Conservation (phyloP, 2,888 invertebrate species). For the Hydroisotoma schaefferi region DNA sequence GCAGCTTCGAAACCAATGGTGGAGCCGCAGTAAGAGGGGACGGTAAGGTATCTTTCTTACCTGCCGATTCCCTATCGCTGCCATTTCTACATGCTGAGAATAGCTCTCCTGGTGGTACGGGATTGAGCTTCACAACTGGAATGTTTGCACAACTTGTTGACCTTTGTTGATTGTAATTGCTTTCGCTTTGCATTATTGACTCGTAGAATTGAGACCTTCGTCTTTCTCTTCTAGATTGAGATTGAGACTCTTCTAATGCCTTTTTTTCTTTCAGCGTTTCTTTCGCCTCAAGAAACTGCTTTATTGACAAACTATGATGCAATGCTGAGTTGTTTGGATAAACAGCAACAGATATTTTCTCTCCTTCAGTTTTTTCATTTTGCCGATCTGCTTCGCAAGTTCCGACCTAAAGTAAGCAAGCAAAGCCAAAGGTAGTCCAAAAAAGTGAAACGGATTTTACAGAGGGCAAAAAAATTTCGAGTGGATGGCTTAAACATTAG, state of each 20-base stretch:
- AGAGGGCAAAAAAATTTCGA: background rate
- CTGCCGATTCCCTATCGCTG: constrained; percentile 22
- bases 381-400: too few relatives aligned
- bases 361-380: background rate
- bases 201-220: constrained; percentile 36
- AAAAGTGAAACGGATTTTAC: too few relatives aligned
- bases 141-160: constrained; percentile 31
- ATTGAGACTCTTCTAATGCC: constrained; percentile 24
- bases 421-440: too few relatives aligned
- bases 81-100: constrained; percentile 38
- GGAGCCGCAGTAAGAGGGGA: too few relatives aligned
- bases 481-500: background rate
- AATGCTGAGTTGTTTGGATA: constrained; percentile 34
- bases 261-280: constrained; percentile 22
- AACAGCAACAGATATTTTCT: background rate
- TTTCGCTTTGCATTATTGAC: constrained; percentile 26
- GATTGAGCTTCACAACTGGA: constrained; percentile 35
- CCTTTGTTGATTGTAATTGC: constrained; percentile 19
- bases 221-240: constrained; percentile 29
- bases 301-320: constrained; percentile 32
- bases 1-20: constrained; percentile 11
- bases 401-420: too few relatives aligned
- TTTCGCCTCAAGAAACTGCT: constrained; percentile 31
- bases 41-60: constrained; percentile 6
- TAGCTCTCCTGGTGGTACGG: constrained; percentile 32